These are phyloP conservation scores for Cottus gobio DNA, from an alignment of 2,113 vertebrate genomes.

Conservation along the genomic window DNA sequence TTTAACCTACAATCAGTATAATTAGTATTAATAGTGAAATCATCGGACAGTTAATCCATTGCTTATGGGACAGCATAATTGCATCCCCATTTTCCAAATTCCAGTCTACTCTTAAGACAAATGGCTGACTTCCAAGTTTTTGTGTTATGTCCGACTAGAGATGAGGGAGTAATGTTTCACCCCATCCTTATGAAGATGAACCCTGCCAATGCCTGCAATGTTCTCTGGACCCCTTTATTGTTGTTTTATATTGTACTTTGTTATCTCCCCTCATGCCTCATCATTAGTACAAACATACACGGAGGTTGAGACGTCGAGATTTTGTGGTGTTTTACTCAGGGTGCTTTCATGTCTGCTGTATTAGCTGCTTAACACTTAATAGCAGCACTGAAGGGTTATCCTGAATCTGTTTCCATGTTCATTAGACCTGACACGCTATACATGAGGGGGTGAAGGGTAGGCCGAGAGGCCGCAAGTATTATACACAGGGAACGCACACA, in stretches of 20 bases:
- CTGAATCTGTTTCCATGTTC: background rate
- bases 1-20: background rate
- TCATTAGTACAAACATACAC: background rate
- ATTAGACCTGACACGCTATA: background rate
- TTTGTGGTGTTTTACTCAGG: background rate
- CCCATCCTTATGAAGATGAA: background rate
- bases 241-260: background rate
- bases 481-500: conserved; percentile 19
- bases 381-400: background rate
- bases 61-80: background rate
- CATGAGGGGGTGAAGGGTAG: background rate
- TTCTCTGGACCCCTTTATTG: background rate
- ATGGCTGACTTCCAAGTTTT: background rate
- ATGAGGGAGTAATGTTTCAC: background rate
- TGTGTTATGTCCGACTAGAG: background rate
- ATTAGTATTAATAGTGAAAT: background rate
- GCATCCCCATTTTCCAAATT: background rate
- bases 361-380: background rate
- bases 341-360: background rate
- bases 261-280: background rate
- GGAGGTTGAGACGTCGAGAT: background rate
- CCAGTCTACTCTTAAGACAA: background rate
- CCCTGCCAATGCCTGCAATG: background rate
- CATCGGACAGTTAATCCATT: background rate
- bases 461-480: background rate